Percentiles rank a stretch among this genome's conserved stretches.
Evolutionary conservation across 2,113 vertebrate genomes (phyloP).

Genomic region (Aegithalos caudatus): DNA sequence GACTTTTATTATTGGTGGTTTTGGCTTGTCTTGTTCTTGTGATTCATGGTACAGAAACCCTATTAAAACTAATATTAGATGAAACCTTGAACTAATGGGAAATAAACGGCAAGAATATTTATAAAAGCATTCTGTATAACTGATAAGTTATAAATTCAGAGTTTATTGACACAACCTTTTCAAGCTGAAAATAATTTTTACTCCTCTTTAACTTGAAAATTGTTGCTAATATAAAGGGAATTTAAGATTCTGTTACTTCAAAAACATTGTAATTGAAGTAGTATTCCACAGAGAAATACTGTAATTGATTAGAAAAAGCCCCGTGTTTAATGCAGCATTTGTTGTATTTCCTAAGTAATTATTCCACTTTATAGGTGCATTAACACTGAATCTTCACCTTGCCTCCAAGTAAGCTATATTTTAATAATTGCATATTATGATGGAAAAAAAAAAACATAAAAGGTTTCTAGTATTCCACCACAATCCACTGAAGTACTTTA

Average conservation of each 20-base stretch:
- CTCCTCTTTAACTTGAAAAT: not conserved
- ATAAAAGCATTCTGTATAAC: not conserved
- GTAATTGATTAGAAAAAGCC: not conserved
- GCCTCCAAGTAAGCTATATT: not conserved
- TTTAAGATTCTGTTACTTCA: not conserved
- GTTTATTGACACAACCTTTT: not conserved
- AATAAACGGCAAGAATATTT: not conserved
- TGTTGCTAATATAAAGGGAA: not conserved
- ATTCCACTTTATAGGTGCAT: not conserved
- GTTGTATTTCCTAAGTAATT: not conserved
- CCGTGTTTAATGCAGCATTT: not conserved
- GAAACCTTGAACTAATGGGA: not conserved
- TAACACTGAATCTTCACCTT: not conserved
- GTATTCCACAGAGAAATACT: not conserved
- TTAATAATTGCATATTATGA: not conserved
- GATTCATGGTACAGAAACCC: not conserved
- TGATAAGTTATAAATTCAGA: not conserved
- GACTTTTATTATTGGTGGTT: not conserved
- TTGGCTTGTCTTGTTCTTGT: not conserved
- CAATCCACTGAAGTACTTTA: not conserved
- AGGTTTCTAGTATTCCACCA: not conserved
- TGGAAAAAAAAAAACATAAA: not conserved
- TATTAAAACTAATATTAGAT: not conserved
- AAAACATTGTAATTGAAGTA: not conserved
- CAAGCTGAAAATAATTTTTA: not conserved